Evolutionary conservation across 2,113 vertebrate species (phyloP), one percentile per base, ranked within the genome.

Genomic region (Hassar affinis): DNA sequence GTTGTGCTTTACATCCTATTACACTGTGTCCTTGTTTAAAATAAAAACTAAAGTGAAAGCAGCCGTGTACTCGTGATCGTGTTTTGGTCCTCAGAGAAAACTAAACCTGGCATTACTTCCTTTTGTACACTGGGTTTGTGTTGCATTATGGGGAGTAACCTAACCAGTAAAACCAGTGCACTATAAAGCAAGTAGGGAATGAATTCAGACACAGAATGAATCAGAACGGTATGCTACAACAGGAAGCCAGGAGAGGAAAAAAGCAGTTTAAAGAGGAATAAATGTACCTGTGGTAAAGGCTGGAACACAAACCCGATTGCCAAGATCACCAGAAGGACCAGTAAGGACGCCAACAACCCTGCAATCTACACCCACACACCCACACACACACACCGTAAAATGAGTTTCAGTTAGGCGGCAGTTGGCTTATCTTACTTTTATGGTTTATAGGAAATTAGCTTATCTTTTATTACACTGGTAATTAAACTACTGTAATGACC

Each of bases 261-360:
- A 14, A 42, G 2, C 2, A 27, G 25, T 47, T 47, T 20, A 35
- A 33, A 56, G 15, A 35, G 35, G 10, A 17, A 27, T 45, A 61
- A 14, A 15, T 89, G 45, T 91, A 99, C 98, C 95, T 98, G 97
- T 27, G 98, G 98, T 82, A 99, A 93, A 0, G 96, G 95, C 93
- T 97, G 90, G 86, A 99, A 99, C 86, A 99, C 94, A 81, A 96
- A 98, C 56, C 98, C 97, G 12, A 98, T 92, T 88, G 96, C 96
- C 86, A 99, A 92, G 83, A 99, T 93, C 69, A 99, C 97, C 91
- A 99, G 85, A 38, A 99, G 94, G 89, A 99, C 97, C 89, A 99
- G 91, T 64, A 98, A 0, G 1, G 97, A 97, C 52, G 95, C 93
- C 81, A 99, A 86, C 14, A 96, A 87, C 72, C 98, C 98, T 81